phyloP scores from a whole-genome alignment of 2,113 vertebrate species.

The Gavia stellata region DNA sequence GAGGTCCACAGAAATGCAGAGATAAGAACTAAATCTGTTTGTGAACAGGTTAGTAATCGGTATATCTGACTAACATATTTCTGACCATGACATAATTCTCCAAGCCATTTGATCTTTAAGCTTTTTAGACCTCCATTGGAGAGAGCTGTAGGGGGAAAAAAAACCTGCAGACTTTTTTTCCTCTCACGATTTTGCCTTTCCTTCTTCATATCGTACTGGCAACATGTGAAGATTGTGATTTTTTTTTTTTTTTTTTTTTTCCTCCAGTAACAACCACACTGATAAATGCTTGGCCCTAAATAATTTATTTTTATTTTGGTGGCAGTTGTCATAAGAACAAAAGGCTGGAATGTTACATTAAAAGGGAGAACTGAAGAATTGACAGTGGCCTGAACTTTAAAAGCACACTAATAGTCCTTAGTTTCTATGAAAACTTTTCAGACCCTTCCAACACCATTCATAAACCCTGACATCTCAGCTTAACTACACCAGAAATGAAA shows the following conservation, averaged over 20 bases:
- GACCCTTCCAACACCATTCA: not conserved
- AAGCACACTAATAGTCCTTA: not conserved
- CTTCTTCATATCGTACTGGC: not conserved
- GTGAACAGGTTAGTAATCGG: not conserved
- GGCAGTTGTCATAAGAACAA: not conserved
- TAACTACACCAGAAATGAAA: not conserved
- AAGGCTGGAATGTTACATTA: not conserved
- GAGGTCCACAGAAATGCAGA: not conserved
- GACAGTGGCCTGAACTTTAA: not conserved
- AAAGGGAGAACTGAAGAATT: not conserved
- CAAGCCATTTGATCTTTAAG: not conserved
- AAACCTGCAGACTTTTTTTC: accelerated
- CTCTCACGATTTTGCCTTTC: not conserved
- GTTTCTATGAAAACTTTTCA: not conserved
- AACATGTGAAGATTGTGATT: not conserved
- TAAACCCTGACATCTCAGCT: not conserved
- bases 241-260: not conserved
- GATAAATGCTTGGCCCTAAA: not conserved
- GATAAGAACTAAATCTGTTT: not conserved
- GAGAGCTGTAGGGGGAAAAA: not conserved
- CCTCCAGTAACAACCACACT: not conserved
- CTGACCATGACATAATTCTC: not conserved
- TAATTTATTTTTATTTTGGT: not conserved
- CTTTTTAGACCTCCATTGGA: not conserved
- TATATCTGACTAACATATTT: not conserved